Evolutionary conservation across 64 coral and sea anemone genomes (phyloP), one percentile per base, ranked within the genome.

Genomic region (Pocillopora verrucosa): DNA sequence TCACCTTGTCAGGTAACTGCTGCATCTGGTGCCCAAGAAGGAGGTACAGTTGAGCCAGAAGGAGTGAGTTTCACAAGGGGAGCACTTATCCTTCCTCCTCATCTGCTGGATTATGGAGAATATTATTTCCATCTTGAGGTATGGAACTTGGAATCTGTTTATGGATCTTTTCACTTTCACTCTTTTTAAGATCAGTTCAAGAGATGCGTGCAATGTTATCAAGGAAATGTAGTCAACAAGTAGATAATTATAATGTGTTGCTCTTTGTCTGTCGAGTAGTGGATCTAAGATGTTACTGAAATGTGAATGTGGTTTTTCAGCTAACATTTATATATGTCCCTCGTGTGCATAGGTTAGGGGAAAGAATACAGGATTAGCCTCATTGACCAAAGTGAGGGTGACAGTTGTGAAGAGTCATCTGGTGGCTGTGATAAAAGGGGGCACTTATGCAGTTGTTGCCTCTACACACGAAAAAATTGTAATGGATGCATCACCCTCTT

Each of bases 31-130:
- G 1, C 1, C 7, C 13, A 10, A 2, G 11, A 83, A 25, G 58
- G 72, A 13, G 4, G 2, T 13, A 9, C 9, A 13, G 80, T 65
- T 38, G 9, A 56, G 25, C 30, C 11, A 20, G 80, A 41, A n/a
- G 79, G 62, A 34, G 26, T 34, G 17, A 73, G 59, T 25, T 17
- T 86, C 16, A 86, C 56, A 51, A 60, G 86, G 24, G 59, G 19
- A 86, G 82, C 65, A 17, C 80, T 91, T 74, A 75, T 91, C 16
- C 24, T 91, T 63, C 89, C 89, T 56, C 60, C 80, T n/a, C 45
- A 51, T 34, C 56, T 24, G 22, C 58, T 91, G 60, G 34, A 73
- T 69, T 91, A 91, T 67, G 89, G 89, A 56, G 5, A 62, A 9
- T 38, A 91, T 77, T 9, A 1, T 24, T 58, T 86, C 13, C 56